These are phyloP conservation scores for Ophioninae sp. DNA, from an alignment of 2,888 invertebrate genomes.

Conservation along the genomic window DNA sequence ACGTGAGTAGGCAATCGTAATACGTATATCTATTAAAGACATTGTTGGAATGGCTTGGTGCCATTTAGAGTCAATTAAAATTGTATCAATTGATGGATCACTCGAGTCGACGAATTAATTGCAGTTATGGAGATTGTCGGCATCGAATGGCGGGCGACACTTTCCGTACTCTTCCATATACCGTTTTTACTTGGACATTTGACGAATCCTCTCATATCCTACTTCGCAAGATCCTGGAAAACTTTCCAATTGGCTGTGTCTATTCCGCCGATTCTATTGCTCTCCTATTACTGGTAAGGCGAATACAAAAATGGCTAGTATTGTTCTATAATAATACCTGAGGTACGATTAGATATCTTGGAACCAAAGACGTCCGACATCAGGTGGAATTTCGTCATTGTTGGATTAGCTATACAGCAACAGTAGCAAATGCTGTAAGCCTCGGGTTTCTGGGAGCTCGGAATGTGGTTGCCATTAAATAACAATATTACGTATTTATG, in stretches of 20 bases:
- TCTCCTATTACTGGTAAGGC: conserved; percentile 82
- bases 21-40: background rate
- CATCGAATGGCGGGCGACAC: conserved; percentile 80
- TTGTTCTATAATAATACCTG: too few relatives aligned
- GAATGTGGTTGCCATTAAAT: too few relatives aligned
- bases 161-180: conserved; percentile 83
- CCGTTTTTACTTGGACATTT: conserved; percentile 84
- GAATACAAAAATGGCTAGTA: background rate
- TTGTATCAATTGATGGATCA: conserved; percentile 24
- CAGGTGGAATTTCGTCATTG: too few relatives aligned
- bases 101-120: conserved; percentile 52
- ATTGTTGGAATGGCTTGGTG: conserved; percentile 11
- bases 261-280: conserved; percentile 80
- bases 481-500: too few relatives aligned
- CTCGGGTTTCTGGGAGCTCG: too few relatives aligned
- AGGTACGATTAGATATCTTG: too few relatives aligned
- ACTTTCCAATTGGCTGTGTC: conserved; percentile 81
- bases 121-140: conserved; percentile 85
- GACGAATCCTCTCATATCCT: conserved; percentile 83
- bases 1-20: conserved; percentile 76
- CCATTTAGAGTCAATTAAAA: conserved; percentile 23
- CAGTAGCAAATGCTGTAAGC: too few relatives aligned
- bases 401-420: too few relatives aligned
- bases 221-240: conserved; percentile 84
- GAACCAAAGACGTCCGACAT: background rate